Conservation (phyloP, 1,140 invertebrate species). For the Pentalonia nigronervosa region DNA sequence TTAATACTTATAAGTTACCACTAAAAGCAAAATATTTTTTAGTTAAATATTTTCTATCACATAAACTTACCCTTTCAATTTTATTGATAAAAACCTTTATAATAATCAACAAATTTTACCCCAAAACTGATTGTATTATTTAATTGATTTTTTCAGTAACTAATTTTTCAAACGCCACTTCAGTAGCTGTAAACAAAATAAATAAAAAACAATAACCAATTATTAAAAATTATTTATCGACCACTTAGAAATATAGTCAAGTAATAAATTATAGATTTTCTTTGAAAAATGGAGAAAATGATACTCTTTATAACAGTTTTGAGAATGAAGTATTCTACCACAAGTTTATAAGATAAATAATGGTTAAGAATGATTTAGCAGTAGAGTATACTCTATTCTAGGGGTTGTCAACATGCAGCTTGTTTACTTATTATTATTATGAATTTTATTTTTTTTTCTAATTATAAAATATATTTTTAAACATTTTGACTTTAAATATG, state of each 20-base stretch:
- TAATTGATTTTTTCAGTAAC: constrained; percentile 39
- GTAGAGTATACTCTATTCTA: too few species aligned
- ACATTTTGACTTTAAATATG: too few species aligned
- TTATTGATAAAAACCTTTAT: background rate
- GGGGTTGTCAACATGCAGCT: too few species aligned
- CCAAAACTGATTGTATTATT: background rate
- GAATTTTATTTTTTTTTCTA: too few species aligned
- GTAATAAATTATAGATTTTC: background rate
- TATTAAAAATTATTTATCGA: background rate
- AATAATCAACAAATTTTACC: background rate
- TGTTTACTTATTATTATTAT: too few species aligned
- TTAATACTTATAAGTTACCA: background rate
- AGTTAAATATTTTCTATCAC: background rate
- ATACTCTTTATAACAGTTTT: background rate
- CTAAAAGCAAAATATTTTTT: background rate
- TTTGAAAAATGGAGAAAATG: background rate
- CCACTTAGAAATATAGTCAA: background rate
- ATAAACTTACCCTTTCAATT: constrained; percentile 36
- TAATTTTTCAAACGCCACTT: constrained; percentile 34
- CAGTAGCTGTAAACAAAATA: constrained; percentile 10
- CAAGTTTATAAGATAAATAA: background rate
- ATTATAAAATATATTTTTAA: too few species aligned
- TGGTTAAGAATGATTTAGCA: background rate
- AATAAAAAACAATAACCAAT: background rate
- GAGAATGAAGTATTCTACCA: background rate